These are phyloP conservation scores for Styela plicata DNA, from an alignment of 23 tunicate genomes.

Conservation along the genomic window DNA sequence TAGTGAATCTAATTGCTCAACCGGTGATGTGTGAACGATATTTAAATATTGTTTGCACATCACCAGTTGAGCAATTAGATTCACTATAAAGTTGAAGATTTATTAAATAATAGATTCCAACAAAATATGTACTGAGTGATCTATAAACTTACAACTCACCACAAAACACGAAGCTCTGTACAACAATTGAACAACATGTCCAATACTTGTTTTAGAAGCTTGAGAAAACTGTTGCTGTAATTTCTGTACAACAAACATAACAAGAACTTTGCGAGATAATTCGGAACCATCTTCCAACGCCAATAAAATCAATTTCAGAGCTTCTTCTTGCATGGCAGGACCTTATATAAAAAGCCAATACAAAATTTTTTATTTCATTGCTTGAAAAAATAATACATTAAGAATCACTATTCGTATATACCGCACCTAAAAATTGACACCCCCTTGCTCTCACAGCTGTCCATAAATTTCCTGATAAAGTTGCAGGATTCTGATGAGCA, in stretches of 20 bases:
- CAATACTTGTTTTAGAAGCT: conserved; percentile 94
- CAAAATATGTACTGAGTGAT: background rate
- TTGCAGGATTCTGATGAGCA: conserved; percentile 83
- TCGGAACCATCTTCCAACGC: conserved; percentile 90
- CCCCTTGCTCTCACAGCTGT: conserved; percentile 89
- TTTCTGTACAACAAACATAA: conserved; percentile 74
- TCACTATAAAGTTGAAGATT: no score
- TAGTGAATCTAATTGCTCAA: no score
- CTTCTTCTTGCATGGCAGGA: conserved; percentile 98
- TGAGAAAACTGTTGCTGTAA: conserved; percentile 70
- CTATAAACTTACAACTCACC: background rate
- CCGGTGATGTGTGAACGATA: no score
- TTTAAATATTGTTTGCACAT: no score
- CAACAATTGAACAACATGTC: conserved; percentile 85
- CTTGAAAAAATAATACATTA: no score
- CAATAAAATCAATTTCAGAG: conserved; percentile 66
- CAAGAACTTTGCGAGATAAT: conserved; percentile 78
- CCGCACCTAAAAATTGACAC: conserved; percentile 75
- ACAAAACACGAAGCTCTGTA: conserved; percentile 88
- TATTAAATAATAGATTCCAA: background rate
- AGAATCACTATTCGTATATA: no score
- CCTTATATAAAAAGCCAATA: conserved; percentile 30
- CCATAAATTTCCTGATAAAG: conserved; percentile 85
- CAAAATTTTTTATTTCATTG: no score
- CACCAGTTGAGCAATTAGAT: no score